These are phyloP conservation scores for Orycteropus afer DNA, from an alignment of 2,113 vertebrate genomes.

Conservation along the genomic window DNA sequence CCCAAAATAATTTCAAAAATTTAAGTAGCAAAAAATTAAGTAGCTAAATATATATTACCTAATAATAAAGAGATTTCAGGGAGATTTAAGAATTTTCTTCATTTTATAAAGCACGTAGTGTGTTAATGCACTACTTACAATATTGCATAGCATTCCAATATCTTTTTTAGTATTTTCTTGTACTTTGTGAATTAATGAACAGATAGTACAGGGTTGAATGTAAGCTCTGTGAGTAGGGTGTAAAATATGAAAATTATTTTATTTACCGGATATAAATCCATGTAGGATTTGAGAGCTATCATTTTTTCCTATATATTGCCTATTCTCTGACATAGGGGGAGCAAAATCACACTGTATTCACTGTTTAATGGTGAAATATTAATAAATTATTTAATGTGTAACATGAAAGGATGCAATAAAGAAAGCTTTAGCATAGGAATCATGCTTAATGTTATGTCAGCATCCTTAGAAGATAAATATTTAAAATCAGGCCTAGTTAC, in stretches of 20 bases:
- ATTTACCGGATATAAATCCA: neutral
- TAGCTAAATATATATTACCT: neutral
- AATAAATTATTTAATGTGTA: conserved; percentile 37
- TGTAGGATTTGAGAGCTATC: neutral
- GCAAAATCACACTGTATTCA: neutral
- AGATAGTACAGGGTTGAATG: neutral
- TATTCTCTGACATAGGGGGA: neutral
- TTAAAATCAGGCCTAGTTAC: neutral
- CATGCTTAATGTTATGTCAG: neutral
- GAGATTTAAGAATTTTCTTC: neutral
- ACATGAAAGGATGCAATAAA: conserved; percentile 29
- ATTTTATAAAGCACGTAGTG: neutral
- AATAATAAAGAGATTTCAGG: neutral
- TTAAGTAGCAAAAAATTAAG: neutral
- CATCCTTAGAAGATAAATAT: conserved; percentile 32
- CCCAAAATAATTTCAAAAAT: neutral
- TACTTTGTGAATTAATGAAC: neutral
- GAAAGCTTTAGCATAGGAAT: conserved; percentile 17
- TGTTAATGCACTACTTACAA: neutral
- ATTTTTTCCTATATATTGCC: conserved; percentile 23
- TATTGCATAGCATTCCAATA: neutral
- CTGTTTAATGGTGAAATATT: conserved; percentile 46
- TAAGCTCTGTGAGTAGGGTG: neutral
- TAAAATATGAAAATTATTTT: neutral
- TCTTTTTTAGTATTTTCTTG: neutral